A percentile compares a stretch with the other conserved stretches of the same genome.
Evolutionary conservation across 2,797 vertebrate species (phyloP).

Genomic region (Enteromius paludinosus): DNA sequence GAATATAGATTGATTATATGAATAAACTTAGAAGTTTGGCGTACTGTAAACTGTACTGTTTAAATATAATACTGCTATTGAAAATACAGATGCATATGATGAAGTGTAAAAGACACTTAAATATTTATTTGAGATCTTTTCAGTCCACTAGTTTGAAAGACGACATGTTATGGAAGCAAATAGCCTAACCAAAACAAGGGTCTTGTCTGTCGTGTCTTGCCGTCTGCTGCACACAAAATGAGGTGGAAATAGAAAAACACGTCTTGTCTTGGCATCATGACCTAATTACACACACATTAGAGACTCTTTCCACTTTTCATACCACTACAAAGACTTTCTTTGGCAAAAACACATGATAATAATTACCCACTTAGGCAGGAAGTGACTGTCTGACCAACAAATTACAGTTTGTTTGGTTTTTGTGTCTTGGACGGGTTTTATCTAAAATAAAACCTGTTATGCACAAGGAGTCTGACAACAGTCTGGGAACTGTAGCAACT

Average conservation of each 20-base stretch:
- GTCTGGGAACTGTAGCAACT: too few relatives aligned
- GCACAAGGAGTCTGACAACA: too few relatives aligned
- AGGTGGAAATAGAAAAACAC: not conserved
- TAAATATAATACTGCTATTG: not conserved
- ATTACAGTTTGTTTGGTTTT: not conserved
- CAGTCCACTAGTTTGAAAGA: not conserved
- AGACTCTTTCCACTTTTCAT: not conserved
- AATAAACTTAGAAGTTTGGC: not conserved
- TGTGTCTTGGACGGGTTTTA: not conserved
- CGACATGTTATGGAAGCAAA: not conserved
- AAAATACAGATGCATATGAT: not conserved
- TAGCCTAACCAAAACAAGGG: not conserved
- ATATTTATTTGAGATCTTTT: not conserved
- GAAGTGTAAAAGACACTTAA: not conserved
- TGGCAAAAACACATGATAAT: not conserved
- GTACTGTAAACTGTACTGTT: too few relatives aligned
- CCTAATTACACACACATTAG: constrained; percentile 23
- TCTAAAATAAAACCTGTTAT: not conserved
- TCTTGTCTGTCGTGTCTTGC: not conserved
- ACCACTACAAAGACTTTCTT: constrained; percentile 11
- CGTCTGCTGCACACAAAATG: not conserved
- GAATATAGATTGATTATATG: not conserved
- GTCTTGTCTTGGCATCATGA: not conserved
- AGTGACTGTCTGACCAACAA: not conserved
- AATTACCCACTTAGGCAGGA: not conserved